These are phyloP conservation scores for Probaryconus sp. DNA, from an alignment of 1,140 invertebrate genomes.

Conservation along the genomic window DNA sequence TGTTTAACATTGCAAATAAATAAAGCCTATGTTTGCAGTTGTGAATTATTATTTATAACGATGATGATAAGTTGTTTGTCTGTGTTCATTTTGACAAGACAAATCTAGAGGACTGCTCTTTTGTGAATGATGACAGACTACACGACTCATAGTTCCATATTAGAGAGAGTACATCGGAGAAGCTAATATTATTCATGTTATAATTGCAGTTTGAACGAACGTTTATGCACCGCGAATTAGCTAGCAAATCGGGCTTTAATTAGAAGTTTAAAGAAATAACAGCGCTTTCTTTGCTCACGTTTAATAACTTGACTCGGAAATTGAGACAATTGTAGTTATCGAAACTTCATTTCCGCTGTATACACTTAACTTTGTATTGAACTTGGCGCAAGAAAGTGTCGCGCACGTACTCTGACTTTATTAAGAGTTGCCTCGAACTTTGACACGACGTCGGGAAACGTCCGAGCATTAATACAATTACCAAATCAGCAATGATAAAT, in stretches of 20 bases:
- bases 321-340: constrained; percentile 52
- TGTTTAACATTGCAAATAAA: no score
- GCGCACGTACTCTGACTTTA: constrained; percentile 42
- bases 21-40: no score
- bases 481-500: constrained; percentile 3
- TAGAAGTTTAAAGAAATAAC: constrained; percentile 38
- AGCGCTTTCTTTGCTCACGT: constrained; percentile 1
- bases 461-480: constrained; percentile 29
- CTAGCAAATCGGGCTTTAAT: constrained; percentile 26
- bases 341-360: constrained; percentile 43
- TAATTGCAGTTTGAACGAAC: constrained; percentile 19
- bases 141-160: no score
- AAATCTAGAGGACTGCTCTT: no score
- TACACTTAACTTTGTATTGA: constrained; percentile 44
- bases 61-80: no score
- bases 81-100: no score
- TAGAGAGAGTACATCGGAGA: background rate
- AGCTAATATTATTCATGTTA: constrained; percentile 21
- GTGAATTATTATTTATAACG: no score
- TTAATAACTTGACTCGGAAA: constrained; percentile 21
- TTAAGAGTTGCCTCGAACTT: constrained; percentile 34
- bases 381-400: constrained; percentile 43
- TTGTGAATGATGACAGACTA: no score
- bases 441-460: constrained; percentile 3
- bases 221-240: constrained; percentile 9